phyloP scores from a whole-genome alignment of 2,113 vertebrate genomes.

The Gambusia holbrooki region DNA sequence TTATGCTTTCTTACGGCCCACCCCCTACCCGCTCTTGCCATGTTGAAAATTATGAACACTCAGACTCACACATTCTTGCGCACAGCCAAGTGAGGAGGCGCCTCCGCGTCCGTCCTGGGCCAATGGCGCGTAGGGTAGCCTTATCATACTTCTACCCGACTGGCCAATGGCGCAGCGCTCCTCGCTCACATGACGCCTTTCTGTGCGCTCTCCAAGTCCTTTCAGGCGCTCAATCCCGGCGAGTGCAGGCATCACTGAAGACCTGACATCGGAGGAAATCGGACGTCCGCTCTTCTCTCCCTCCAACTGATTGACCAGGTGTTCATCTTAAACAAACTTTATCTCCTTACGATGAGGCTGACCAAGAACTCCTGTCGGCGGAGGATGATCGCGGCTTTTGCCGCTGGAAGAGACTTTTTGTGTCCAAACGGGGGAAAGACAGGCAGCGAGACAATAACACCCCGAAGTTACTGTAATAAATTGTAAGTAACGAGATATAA shows the following conservation, averaged over 20 bases:
- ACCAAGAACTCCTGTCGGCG: not conserved
- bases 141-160: slow-evolving; percentile 77
- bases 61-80: slow-evolving; percentile 83
- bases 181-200: slow-evolving; percentile 87
- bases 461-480: slow-evolving; percentile 73
- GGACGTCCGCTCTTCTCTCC: slow-evolving; percentile 76
- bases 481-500: slow-evolving; percentile 64
- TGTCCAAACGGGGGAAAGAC: slow-evolving; percentile 43
- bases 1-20: not conserved
- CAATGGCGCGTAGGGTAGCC: slow-evolving; percentile 85
- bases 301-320: slow-evolving; percentile 33
- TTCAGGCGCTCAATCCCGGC: slow-evolving; percentile 80
- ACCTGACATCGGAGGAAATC: slow-evolving; percentile 78
- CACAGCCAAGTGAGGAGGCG: slow-evolving; percentile 75
- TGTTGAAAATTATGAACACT: slow-evolving; percentile 80
- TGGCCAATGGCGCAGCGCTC: slow-evolving; percentile 84
- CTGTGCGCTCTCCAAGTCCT: slow-evolving; percentile 80
- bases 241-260: slow-evolving; percentile 83
- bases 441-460: slow-evolving; percentile 61
- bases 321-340: slow-evolving; percentile 43
- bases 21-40: not conserved
- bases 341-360: slow-evolving; percentile 17
- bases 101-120: slow-evolving; percentile 81
- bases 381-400: slow-evolving; percentile 11
- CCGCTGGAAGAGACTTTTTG: slow-evolving; percentile 61